These are phyloP conservation scores for Harpagus bidentatus DNA, from an alignment of 2,113 vertebrate genomes.

Conservation along the genomic window DNA sequence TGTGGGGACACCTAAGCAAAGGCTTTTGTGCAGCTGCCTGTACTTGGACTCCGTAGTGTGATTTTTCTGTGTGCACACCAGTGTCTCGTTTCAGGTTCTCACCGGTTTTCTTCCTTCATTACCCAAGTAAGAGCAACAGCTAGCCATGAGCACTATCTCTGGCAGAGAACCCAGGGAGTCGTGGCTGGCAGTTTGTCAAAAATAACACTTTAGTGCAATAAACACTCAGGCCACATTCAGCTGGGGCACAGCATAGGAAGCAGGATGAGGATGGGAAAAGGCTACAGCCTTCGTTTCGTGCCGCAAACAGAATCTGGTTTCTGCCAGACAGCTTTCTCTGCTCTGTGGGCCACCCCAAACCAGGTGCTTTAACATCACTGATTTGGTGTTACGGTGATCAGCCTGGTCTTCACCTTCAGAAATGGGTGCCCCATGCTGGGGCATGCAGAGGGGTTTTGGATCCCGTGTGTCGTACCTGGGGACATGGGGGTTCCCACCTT, in stretches of 20 bases:
- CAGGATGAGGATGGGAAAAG: neutral
- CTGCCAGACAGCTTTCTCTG: neutral
- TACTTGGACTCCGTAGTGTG: neutral
- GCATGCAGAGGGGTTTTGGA: neutral
- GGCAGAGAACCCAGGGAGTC: neutral
- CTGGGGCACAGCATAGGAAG: neutral
- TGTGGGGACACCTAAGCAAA: neutral
- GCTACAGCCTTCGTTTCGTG: rapidly evolving
- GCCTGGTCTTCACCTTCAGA: neutral
- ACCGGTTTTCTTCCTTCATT: neutral
- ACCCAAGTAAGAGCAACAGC: neutral
- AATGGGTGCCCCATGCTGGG: rapidly evolving
- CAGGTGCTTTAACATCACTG: neutral
- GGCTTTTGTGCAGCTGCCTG: neutral
- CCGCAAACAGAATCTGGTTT: neutral
- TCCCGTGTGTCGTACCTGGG: rapidly evolving
- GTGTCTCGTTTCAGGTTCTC: neutral
- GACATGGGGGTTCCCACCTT: too few relatives aligned
- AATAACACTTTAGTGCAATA: neutral
- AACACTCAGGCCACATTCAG: neutral
- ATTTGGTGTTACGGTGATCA: neutral
- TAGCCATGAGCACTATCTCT: rapidly evolving
- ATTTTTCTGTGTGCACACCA: neutral
- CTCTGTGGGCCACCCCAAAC: neutral
- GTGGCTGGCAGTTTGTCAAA: neutral